Base-by-base conservation (phyloP, 1,140 invertebrate species). In the Fopius arisanus region DNA sequence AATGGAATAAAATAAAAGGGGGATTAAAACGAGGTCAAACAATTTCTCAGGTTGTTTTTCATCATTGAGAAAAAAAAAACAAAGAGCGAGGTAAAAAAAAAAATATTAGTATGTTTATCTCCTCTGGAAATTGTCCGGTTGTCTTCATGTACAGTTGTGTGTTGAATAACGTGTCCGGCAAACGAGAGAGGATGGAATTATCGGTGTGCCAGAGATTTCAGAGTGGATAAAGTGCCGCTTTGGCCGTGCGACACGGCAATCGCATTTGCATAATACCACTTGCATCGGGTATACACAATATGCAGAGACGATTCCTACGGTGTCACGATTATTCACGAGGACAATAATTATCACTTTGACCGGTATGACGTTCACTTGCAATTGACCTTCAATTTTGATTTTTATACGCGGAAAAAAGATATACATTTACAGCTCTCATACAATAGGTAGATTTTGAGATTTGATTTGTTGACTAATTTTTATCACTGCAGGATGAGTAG, bases 101-200 rank as follows among this genome's bases (percentile, higher is more conserved):
- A 21, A 68, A 68, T 68, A 41, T 28, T 68, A 43, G 31, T 43
- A 31, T 40, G 67, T 43, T 68, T 48, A 41, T 59, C 54, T 59
- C 21, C 54, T 26, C 21, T 59, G 54, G 54, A 59, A 59, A 59
- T 59, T 59, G 54, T 59, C 54, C 54, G 23, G 54, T 59, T 59
- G 54, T 59, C 54, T 59, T 59, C 54, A 59, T 59, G 54, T 59
- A 59, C 54, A 59, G 54, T 59, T 59, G 54, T 59, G 54, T 59
- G 54, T 59, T 59, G 54, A 26, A 59, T 59, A 59, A 59, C 54
- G 54, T 59, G 54, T 59, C 54, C 54, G 23, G 54, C 54, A 59
- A 59, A 59, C 19, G 54, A 59, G 54, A 59, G 54, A 59, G 54
- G 23, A 26, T 26, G 54, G 54, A 59, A 59, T 59, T 59, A 59